Percentiles rank a stretch among this genome's conserved stretches.
phyloP scores from a whole-genome alignment of 1,140 invertebrate species.

The Homarus americanus region DNA sequence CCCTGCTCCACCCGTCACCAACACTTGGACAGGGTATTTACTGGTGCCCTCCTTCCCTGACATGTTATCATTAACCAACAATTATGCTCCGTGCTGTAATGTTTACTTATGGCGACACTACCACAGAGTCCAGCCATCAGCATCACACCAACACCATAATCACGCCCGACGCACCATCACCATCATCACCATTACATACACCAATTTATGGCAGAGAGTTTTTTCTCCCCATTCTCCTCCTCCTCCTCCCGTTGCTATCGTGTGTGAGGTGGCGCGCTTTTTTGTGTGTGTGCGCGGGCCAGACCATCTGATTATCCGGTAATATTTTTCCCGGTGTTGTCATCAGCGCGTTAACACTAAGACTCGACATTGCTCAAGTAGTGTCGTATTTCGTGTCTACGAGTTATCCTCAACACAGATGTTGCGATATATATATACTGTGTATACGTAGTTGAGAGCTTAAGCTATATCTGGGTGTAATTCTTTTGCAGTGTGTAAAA shows the following conservation, averaged over 20 bases:
- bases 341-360: constrained; percentile 13
- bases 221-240: neutral
- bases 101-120: constrained; percentile 1
- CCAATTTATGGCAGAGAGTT: neutral
- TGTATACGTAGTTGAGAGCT: neutral
- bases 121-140: neutral
- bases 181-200: constrained; percentile 25
- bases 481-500: neutral
- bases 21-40: neutral
- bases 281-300: neutral
- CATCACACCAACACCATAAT: constrained; percentile 1
- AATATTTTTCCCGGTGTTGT: constrained; percentile 7
- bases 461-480: neutral
- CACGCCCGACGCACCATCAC: constrained; percentile 2
- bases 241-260: neutral
- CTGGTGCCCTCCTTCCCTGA: neutral
- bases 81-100: constrained; percentile 2
- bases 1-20: neutral
- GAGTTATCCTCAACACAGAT: constrained; percentile 16
- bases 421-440: constrained; percentile 8
- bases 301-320: constrained; percentile 27
- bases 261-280: neutral
- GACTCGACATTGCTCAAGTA: constrained; percentile 6
- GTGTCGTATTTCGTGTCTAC: neutral
- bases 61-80: constrained; percentile 24